phyloP scores from a whole-genome alignment of 2,113 vertebrate genomes.

The Ciconia maguari region DNA sequence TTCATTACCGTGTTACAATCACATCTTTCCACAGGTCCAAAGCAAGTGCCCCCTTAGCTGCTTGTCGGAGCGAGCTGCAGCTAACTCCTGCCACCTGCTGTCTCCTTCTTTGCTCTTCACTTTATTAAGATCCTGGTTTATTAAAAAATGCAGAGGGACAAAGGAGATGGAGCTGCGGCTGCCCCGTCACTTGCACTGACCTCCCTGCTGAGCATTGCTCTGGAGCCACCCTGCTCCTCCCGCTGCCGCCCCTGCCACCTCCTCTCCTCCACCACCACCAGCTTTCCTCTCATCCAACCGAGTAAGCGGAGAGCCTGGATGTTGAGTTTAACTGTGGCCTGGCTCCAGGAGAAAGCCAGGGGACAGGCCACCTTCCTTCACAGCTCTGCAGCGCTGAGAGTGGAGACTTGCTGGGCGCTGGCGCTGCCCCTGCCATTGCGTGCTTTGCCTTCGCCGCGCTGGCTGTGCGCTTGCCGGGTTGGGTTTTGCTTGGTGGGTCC shows the following conservation, averaged over 20 bases:
- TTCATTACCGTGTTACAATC: fast-evolving
- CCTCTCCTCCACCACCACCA: not conserved
- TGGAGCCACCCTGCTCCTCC: not conserved
- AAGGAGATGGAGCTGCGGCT: not conserved
- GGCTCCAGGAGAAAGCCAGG: not conserved
- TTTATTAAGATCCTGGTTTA: fast-evolving
- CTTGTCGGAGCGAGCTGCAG: not conserved
- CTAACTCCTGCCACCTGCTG: constrained; percentile 72
- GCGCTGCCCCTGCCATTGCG: not conserved
- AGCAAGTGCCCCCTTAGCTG: not conserved
- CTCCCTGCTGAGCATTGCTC: not conserved
- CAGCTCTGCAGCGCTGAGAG: not conserved
- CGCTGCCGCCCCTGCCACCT: not conserved
- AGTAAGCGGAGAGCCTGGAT: fast-evolving
- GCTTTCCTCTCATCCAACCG: not conserved
- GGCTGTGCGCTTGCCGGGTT: not conserved
- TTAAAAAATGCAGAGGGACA: not conserved
- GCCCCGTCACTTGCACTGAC: not conserved
- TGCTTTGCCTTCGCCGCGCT: fast-evolving
- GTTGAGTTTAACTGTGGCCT: not conserved
- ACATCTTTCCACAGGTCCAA: not conserved
- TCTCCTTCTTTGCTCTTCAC: not conserved
- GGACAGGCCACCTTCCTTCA: not conserved
- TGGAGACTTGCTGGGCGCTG: not conserved
- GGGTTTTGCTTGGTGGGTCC: not conserved